Conservation (phyloP, 1,140 invertebrate species). For the Caenorhabditis latens region DNA sequence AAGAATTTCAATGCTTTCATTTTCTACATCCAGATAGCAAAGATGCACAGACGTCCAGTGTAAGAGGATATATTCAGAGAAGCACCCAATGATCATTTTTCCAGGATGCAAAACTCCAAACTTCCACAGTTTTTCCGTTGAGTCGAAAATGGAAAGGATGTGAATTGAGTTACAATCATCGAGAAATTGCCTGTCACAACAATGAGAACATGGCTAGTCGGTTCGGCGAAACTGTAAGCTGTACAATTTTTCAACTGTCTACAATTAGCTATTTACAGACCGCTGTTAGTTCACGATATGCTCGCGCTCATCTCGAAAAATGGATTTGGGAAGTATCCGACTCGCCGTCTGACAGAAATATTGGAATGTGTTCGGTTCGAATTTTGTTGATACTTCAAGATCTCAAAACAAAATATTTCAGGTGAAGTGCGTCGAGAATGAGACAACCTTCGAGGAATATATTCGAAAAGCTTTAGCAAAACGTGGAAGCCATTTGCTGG, state of each 20-base stretch:
- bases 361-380: constrained; percentile 33
- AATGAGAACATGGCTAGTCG: constrained; percentile 50
- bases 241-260: not conserved
- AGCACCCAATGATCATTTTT: no score
- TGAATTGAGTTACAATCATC: constrained; percentile 69
- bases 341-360: constrained; percentile 5
- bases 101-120: not conserved
- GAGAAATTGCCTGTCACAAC: constrained; percentile 71
- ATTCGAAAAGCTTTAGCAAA: constrained; percentile 34
- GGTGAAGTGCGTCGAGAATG: constrained; percentile 9
- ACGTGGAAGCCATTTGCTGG: constrained; percentile 6
- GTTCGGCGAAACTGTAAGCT: not conserved
- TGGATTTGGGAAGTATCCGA: constrained; percentile 24
- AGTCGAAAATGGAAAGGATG: constrained; percentile 30
- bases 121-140: constrained; percentile 48
- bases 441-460: constrained; percentile 44
- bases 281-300: not conserved
- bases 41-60: not conserved
- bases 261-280: not conserved
- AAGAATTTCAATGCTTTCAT: constrained; percentile 57
- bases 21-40: not conserved
- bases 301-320: constrained; percentile 8
- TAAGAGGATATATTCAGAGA: not conserved
- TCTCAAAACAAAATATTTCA: not conserved
- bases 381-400: not conserved